phyloP scores from a whole-genome alignment of 37 sponge, comb jelly and placozoan species.

The Halichondria panicea region DNA sequence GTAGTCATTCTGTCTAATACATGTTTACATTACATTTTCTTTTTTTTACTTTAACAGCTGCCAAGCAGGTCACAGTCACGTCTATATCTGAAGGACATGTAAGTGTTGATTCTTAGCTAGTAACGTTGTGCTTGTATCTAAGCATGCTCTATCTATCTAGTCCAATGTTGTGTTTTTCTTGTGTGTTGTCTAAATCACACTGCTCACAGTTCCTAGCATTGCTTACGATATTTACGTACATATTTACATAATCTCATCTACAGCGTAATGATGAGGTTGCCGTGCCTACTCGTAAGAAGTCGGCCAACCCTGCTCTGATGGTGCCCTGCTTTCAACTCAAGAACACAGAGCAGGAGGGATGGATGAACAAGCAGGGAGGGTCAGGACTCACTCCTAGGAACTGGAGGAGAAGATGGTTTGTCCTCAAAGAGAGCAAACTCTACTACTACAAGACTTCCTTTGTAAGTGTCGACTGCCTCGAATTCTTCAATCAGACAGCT shows the following conservation, averaged over 20 bases:
- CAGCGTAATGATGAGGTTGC: neutral
- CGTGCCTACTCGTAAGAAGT: too few species aligned
- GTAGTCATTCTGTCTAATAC: too few species aligned
- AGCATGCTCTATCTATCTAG: too few species aligned
- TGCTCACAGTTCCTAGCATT: too few species aligned
- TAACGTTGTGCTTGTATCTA: too few species aligned
- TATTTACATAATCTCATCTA: too few species aligned
- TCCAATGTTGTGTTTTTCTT: neutral
- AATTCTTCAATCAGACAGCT: neutral
- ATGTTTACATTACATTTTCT: neutral
- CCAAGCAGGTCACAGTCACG: conserved; percentile 36
- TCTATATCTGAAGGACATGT: conserved; percentile 2
- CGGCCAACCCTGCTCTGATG: conserved; percentile 52
- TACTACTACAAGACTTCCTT: conserved; percentile 89
- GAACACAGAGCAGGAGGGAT: conserved; percentile 59
- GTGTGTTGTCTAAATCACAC: too few species aligned
- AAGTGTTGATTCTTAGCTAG: neutral
- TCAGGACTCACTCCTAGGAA: conserved; percentile 86
- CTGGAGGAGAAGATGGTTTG: conserved; percentile 91
- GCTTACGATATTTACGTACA: too few species aligned
- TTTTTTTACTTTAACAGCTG: conserved; percentile 1
- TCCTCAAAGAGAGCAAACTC: conserved; percentile 69
- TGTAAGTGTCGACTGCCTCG: conserved; percentile 57
- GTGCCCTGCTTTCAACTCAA: conserved; percentile 80
- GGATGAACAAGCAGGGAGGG: conserved; percentile 75